These are phyloP conservation scores for Limenitis camilla DNA, from an alignment of 2,888 invertebrate species.

Conservation along the genomic window DNA sequence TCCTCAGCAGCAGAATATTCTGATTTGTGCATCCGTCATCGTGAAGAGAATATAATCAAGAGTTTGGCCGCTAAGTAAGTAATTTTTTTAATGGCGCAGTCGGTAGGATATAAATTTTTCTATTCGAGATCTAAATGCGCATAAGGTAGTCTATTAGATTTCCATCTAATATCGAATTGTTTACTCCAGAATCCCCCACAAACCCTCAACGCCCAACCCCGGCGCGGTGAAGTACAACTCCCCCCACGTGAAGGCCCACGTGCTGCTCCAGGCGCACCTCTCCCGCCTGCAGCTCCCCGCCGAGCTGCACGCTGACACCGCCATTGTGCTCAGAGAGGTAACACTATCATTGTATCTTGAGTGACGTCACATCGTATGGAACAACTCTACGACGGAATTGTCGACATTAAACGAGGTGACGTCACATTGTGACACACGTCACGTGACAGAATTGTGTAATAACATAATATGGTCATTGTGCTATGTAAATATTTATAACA, in stretches of 20 bases:
- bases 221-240: slow-evolving; percentile 88
- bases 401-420: no score
- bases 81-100: no score
- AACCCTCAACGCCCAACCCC: slow-evolving; percentile 75
- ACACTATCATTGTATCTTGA: neutral
- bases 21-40: slow-evolving; percentile 93
- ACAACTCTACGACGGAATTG: no score
- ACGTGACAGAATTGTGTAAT: no score
- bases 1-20: slow-evolving; percentile 98
- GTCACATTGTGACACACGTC: no score
- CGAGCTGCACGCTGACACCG: slow-evolving; percentile 97
- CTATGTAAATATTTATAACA: no score
- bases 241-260: slow-evolving; percentile 96
- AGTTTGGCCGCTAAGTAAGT: slow-evolving; percentile 80
- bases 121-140: no score
- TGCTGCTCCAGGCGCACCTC: slow-evolving; percentile 95
- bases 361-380: no score
- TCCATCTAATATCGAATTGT: neutral
- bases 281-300: slow-evolving; percentile 95
- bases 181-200: slow-evolving; percentile 77
- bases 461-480: no score
- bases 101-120: no score
- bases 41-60: slow-evolving; percentile 91
- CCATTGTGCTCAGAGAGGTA: slow-evolving; percentile 86
- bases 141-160: no score